These are phyloP conservation scores for Lepisosteus osseus DNA, from an alignment of 2,113 vertebrate genomes.

Conservation along the genomic window DNA sequence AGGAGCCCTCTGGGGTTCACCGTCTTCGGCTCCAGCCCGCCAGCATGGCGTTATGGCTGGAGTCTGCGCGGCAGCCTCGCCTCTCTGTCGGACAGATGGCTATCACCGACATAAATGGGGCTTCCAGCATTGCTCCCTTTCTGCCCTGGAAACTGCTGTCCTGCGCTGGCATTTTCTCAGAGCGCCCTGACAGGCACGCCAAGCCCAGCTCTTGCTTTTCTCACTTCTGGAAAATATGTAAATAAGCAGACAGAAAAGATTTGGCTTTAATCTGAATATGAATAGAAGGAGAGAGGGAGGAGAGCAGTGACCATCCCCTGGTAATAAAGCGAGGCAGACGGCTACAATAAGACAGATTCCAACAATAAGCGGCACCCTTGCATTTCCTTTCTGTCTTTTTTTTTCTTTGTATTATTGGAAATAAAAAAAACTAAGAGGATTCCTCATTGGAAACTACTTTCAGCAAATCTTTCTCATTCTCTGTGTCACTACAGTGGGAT, in stretches of 20 bases:
- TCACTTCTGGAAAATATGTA: conserved; percentile 49
- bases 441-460: too few species aligned
- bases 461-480: too few species aligned
- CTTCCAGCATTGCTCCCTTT: conserved; percentile 58
- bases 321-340: conserved; percentile 13
- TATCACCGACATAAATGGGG: conserved; percentile 52
- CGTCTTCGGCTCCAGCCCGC: conserved; percentile 55
- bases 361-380: conserved; percentile 28
- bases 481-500: too few species aligned
- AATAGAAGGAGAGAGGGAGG: conserved; percentile 40
- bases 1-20: conserved; percentile 50
- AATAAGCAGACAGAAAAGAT: conserved; percentile 55
- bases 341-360: conserved; percentile 26
- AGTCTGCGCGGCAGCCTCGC: conserved; percentile 58
- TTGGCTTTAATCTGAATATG: conserved; percentile 62
- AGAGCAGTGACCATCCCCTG: background rate
- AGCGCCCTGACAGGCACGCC: conserved; percentile 44
- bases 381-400: conserved; percentile 3
- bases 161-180: conserved; percentile 67
- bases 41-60: conserved; percentile 56
- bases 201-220: conserved; percentile 31
- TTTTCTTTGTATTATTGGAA: background rate
- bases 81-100: conserved; percentile 62
- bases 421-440: too few species aligned
- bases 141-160: conserved; percentile 69